Evolutionary conservation across 2,113 vertebrate genomes (phyloP).

Genomic region (Boulengeromyrus knoepffleri): DNA sequence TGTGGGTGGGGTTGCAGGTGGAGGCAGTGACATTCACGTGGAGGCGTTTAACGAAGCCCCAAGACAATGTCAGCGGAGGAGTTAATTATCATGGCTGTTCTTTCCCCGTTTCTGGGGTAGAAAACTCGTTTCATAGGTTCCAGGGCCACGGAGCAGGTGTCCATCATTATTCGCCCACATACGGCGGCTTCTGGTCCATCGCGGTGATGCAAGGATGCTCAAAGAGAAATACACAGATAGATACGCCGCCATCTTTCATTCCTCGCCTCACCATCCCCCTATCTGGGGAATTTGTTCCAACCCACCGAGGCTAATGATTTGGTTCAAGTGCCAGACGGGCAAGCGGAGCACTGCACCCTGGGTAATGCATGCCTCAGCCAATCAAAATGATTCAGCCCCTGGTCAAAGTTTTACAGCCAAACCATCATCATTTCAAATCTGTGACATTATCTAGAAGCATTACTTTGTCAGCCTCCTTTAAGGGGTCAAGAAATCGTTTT

Average conservation of each 20-base stretch:
- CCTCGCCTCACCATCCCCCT: background rate
- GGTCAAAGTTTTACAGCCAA: background rate
- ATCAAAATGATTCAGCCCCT: background rate
- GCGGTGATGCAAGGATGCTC: background rate
- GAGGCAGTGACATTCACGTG: background rate
- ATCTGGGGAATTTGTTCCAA: background rate
- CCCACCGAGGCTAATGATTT: background rate
- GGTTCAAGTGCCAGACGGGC: background rate
- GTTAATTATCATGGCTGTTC: background rate
- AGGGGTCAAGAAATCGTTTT: background rate
- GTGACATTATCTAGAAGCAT: background rate
- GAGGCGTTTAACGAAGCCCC: background rate
- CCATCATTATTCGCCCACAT: background rate
- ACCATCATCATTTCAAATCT: background rate
- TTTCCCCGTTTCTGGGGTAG: background rate
- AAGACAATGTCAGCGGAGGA: background rate
- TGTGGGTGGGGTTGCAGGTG: background rate
- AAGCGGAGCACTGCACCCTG: background rate
- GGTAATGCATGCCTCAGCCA: background rate
- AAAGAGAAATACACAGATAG: background rate
- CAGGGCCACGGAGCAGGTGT: background rate
- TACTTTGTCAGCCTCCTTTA: background rate
- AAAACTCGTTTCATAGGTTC: background rate
- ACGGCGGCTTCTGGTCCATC: background rate
- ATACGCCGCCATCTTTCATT: background rate